Evolutionary conservation across 2,888 invertebrate genomes (phyloP).

Genomic region (Limnephilus auricula): DNA sequence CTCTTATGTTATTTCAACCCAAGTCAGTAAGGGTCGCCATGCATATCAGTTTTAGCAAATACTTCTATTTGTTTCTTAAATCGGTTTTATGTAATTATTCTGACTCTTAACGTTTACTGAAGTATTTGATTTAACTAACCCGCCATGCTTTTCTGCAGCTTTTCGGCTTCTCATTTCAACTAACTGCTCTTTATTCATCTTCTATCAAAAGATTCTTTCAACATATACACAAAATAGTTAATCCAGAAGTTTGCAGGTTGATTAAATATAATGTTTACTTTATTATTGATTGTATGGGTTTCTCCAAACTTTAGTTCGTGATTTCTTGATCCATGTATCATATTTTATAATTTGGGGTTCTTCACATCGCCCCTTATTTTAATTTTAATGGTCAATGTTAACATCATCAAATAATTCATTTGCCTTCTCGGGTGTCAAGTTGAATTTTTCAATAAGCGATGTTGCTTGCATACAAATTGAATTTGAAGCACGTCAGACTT

Average conservation of each 20-base stretch:
- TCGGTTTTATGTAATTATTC: too few species aligned
- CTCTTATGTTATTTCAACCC: too few species aligned
- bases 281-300: not conserved
- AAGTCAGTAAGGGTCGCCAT: too few species aligned
- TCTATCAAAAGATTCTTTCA: not conserved
- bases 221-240: not conserved
- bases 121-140: too few species aligned
- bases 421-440: not conserved
- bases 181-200: not conserved
- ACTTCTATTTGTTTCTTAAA: too few species aligned
- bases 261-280: not conserved
- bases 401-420: constrained; percentile 2
- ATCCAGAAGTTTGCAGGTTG: not conserved
- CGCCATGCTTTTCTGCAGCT: too few species aligned
- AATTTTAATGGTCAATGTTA: not conserved
- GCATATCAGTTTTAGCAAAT: too few species aligned
- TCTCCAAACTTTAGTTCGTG: not conserved
- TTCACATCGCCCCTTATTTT: not conserved
- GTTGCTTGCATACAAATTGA: constrained; percentile 14
- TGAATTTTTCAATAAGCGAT: constrained; percentile 13
- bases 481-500: not conserved
- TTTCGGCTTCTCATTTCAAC: not conserved
- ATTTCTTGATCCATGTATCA: not conserved
- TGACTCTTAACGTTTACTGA: too few species aligned
- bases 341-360: not conserved